Base-by-base conservation (phyloP, 2,113 vertebrate genomes). In the Hirundichthys speculiger region DNA sequence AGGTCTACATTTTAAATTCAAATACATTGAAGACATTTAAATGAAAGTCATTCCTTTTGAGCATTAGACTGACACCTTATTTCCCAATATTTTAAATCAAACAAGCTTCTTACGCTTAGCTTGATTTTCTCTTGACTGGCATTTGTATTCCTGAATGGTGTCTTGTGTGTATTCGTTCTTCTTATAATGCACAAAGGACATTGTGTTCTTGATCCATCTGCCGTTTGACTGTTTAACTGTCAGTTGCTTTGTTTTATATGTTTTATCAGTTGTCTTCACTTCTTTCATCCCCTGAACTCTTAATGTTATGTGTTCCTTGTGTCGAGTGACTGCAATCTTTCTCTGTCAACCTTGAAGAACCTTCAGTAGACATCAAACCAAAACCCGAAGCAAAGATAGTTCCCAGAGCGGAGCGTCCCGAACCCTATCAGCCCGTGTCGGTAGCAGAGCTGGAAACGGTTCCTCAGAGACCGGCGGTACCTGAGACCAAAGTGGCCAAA, bases 261-360 rank as follows among this genome's bases (percentile, higher is more conserved):
- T 48, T 69, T 62, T 5, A 3, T 46, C 11, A 57, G 7, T 56
- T 27, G 3, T 65, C 5, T 48, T 13, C 56, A 18, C 47, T 54
- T 40, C 57, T 62, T 56, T 40, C 15, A 39, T 13, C 13, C n/a
- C 10, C 1, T 65, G 7, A 51, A 24, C 40, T 84, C 69, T 86
- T 68, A 9, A 56, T 51, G 16, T 22, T 25, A 5, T 59, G 6
- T 57, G n/a, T 25, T 27, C 13, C 50, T 38, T 45, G 2, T 59
- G 42, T 48, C 74, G 16, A 73, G 56, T 82, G 51, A 80, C 46
- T 25, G 10, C 76, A 4, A 50, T 72, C 16, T 86, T 69, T 87
- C 46, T 89, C 27, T 89, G 51, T 89, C 86, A 68, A 83, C 51
- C 63, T 76, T 69, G 73, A 90, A 34, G 30, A 34, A 34, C 6